Evolutionary conservation across 2,797 vertebrate species (phyloP), one percentile per base, ranked within the genome.

Genomic region (Sebastes alutus): DNA sequence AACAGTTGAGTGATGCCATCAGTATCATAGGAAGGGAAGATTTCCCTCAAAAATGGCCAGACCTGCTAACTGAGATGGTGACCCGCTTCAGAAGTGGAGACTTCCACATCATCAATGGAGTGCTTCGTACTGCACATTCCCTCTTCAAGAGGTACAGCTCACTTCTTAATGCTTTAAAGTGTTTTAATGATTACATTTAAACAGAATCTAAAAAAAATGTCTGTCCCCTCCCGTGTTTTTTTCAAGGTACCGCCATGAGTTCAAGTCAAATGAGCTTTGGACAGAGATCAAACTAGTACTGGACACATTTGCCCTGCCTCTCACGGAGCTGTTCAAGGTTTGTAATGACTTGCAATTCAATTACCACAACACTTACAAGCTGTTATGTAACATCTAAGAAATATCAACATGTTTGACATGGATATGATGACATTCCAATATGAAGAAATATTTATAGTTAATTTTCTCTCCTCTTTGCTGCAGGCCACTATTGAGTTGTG

Each of bases 201-300:
- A n/a, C 3, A 54, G 4, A 33, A 27, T 71, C 29, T 1, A 7
- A 5, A 16, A 16, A 32, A 6, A 38, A 32, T 58, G 32, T 5
- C 13, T 67, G 2, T n/a, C 6, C 16, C 6, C 7, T 13, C 27
- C 42, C 4, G 0, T 46, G 1, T 22, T 3, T 58, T 14, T 74
- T n/a, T 73, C 64, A 30, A 99, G 99, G 93, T 99, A 99, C 79
- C 98, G 99, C 10, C 99, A 99, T 82, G 99, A 99, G 87, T 99
- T 99, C 92, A 99, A 99, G 88, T 99, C 99, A 78, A 99, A 99
- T 55, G 99, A 99, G 84, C 94, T 99, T 78, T 99, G 99, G 99
- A 92, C 96, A 33, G 99, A 99, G 93, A 99, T 99, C 90, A 99
- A 99, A 92, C 96, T 99, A 72, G 98, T 99, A 20, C 93, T 99